These are phyloP conservation scores for Zosterops japonicus DNA, from an alignment of 2,113 vertebrate genomes.

Conservation along the genomic window DNA sequence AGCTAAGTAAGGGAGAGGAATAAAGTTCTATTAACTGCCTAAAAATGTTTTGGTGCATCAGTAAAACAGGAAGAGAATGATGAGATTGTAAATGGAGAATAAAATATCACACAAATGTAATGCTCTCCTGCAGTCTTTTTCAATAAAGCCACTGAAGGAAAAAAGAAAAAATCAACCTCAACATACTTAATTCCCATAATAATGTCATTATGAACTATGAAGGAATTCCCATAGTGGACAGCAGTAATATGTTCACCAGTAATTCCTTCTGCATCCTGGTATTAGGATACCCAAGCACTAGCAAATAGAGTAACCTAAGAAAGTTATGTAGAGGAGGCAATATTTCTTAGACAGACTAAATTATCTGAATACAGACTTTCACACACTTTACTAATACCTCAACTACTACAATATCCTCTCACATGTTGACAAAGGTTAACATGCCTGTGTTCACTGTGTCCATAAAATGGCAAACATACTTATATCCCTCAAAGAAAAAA, in stretches of 20 bases:
- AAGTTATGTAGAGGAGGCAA: not conserved
- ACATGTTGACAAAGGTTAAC: not conserved
- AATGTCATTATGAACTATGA: not conserved
- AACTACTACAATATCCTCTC: not conserved
- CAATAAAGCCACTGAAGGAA: not conserved
- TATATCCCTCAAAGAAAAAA: not conserved
- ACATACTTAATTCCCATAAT: not conserved
- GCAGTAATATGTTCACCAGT: not conserved
- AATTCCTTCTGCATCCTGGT: not conserved
- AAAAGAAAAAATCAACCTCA: not conserved
- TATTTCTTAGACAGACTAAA: not conserved
- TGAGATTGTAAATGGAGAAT: not conserved
- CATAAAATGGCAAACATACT: not conserved
- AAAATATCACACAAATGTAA: not conserved
- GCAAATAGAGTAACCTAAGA: not conserved
- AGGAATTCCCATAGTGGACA: not conserved
- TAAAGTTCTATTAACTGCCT: not conserved
- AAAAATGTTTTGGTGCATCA: not conserved
- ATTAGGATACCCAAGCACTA: not conserved
- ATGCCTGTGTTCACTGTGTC: not conserved
- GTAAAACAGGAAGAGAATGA: not conserved
- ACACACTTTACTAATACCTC: not conserved
- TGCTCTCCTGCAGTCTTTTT: not conserved
- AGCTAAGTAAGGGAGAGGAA: not conserved
- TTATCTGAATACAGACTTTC: not conserved